These are phyloP conservation scores for Chromobotia macracanthus DNA, from an alignment of 2,797 vertebrate genomes.

Conservation along the genomic window DNA sequence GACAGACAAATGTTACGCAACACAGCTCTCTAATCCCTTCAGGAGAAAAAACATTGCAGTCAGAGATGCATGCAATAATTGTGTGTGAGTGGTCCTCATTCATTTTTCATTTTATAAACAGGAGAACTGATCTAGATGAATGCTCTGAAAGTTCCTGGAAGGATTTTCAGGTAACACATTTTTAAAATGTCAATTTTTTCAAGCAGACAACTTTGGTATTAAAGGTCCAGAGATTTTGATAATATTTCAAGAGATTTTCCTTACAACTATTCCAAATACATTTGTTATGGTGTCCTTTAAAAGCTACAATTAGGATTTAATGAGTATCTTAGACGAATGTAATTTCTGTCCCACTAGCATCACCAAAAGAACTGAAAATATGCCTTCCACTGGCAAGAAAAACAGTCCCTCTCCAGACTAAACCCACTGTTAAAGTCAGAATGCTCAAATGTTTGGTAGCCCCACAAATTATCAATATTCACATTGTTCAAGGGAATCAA, in stretches of 20 bases:
- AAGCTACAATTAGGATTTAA: not conserved
- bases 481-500: not conserved
- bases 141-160: slow-evolving; percentile 69
- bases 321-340: not conserved
- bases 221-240: slow-evolving; percentile 14
- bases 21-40: slow-evolving; percentile 38
- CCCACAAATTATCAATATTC: not conserved
- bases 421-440: not conserved
- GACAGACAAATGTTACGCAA: slow-evolving; percentile 44
- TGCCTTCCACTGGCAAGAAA: not conserved
- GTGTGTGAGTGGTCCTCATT: slow-evolving; percentile 67
- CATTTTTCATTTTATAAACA: slow-evolving; percentile 73
- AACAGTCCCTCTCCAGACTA: not conserved
- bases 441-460: not conserved
- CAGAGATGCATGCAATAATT: slow-evolving; percentile 57
- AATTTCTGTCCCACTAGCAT: not conserved
- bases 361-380: not conserved
- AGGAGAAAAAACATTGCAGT: slow-evolving; percentile 56
- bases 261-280: not conserved
- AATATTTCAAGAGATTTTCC: slow-evolving; percentile 21
- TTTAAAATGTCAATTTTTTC: slow-evolving; percentile 17
- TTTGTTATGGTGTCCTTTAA: not conserved
- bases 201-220: not conserved
- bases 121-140: slow-evolving; percentile 68
- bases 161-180: slow-evolving; percentile 62